Percentiles rank a stretch among this genome's conserved stretches.
Conservation (phyloP, 1,140 invertebrate genomes). For the Pinna nobilis region DNA sequence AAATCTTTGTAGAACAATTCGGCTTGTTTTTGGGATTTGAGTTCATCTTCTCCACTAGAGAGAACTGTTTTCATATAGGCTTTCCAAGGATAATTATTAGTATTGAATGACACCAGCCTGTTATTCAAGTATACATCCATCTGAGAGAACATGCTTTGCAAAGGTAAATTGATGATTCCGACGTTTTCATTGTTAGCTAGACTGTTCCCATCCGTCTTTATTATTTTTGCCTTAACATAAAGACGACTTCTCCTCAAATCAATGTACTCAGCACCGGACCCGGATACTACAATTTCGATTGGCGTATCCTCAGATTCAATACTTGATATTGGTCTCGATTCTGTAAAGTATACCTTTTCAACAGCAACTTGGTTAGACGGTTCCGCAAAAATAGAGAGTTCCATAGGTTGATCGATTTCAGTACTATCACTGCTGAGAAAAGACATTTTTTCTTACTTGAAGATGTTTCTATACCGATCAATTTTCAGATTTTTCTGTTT, state of each 20-base stretch:
- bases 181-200: slow-evolving; percentile 17
- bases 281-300: slow-evolving; percentile 28
- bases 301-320: background rate
- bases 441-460: slow-evolving; percentile 13
- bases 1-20: background rate
- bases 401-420: slow-evolving; percentile 4
- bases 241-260: slow-evolving; percentile 23
- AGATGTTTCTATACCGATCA: background rate
- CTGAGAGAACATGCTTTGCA: too few species aligned
- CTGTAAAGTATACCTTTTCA: slow-evolving; percentile 17
- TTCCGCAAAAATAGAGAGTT: slow-evolving; percentile 15
- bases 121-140: slow-evolving; percentile 34
- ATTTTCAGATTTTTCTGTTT: background rate
- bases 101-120: slow-evolving; percentile 24
- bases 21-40: background rate
- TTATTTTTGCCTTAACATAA: slow-evolving; percentile 24
- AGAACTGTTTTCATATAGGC: slow-evolving; percentile 3
- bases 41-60: background rate
- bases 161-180: slow-evolving; percentile 19
- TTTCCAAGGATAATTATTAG: slow-evolving; percentile 26
- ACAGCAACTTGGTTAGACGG: slow-evolving; percentile 22
- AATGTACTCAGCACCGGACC: slow-evolving; percentile 17
- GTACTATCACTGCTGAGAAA: slow-evolving; percentile 5
- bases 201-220: slow-evolving; percentile 21
- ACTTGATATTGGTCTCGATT: slow-evolving; percentile 12